A percentile compares a stretch with the other conserved stretches of the same genome.
These are phyloP conservation scores for Rhynchophorus ferrugineus DNA, from an alignment of 1,140 invertebrate species.

Conservation along the genomic window DNA sequence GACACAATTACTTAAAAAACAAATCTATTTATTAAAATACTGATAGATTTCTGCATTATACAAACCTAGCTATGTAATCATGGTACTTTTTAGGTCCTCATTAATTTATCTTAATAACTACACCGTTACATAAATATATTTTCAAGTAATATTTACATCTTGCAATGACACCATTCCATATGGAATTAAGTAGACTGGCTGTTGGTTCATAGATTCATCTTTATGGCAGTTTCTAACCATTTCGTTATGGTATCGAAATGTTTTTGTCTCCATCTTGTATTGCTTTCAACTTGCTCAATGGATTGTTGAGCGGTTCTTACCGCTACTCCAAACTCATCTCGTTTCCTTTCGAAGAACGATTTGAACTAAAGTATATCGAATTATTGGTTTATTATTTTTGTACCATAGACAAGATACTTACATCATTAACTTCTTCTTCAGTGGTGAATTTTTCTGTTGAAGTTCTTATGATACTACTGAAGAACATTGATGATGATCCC, in stretches of 20 bases:
- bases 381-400: neutral
- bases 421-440: conserved; percentile 65
- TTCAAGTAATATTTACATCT: no score
- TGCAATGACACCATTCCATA: no score
- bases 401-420: conserved; percentile 42
- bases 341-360: conserved; percentile 53
- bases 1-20: no score
- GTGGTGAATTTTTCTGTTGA: conserved; percentile 64
- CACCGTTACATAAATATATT: no score
- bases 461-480: conserved; percentile 66
- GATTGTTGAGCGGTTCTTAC: conserved; percentile 65
- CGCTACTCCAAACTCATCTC: conserved; percentile 54
- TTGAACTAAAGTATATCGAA: conserved; percentile 48
- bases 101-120: no score
- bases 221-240: conserved; percentile 51
- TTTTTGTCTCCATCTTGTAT: conserved; percentile 70
- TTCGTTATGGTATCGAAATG: conserved; percentile 64
- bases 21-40: no score
- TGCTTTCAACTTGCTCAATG: conserved; percentile 68
- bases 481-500: conserved; percentile 57
- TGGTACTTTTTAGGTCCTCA: no score
- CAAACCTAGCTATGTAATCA: no score
- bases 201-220: no score
- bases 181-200: no score
- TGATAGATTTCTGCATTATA: no score